A percentile compares a stretch with the other conserved stretches of the same genome.
These are phyloP conservation scores for Colinus virginianus DNA, from an alignment of 2,113 vertebrate genomes.

Conservation along the genomic window DNA sequence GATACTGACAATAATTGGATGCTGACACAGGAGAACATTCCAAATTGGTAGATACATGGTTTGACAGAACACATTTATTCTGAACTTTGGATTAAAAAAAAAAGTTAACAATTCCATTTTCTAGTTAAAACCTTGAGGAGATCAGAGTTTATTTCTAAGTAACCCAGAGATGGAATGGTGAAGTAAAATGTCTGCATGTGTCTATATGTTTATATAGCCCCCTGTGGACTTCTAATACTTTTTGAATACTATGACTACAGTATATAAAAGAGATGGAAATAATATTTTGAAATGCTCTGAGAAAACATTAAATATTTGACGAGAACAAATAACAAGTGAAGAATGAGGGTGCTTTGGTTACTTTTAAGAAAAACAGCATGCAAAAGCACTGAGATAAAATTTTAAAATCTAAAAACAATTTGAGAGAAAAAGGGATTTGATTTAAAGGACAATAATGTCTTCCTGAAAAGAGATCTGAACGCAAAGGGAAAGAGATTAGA, in stretches of 20 bases:
- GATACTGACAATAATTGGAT: not conserved
- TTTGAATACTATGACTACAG: not conserved
- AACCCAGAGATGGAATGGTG: not conserved
- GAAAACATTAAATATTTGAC: not conserved
- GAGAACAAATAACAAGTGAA: not conserved
- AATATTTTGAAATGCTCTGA: not conserved
- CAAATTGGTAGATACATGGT: not conserved
- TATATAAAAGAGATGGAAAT: not conserved
- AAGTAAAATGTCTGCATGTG: not conserved
- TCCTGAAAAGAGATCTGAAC: not conserved
- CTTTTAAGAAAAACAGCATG: not conserved
- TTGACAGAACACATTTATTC: not conserved
- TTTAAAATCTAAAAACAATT: not conserved
- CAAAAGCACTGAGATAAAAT: not conserved
- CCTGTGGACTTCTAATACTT: not conserved
- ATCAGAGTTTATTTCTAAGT: not conserved
- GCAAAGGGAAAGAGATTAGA: not conserved
- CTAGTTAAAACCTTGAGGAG: not conserved
- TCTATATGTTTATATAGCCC: not conserved
- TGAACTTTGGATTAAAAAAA: not conserved
- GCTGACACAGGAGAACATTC: not conserved
- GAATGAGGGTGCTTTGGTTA: not conserved
- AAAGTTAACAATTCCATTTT: not conserved
- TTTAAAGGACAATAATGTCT: not conserved
- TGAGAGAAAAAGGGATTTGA: rapidly evolving